A percentile compares a stretch with the other conserved stretches of the same genome.
These are phyloP conservation scores for Corythornis madagascariensis DNA, from an alignment of 2,113 vertebrate genomes.

Conservation along the genomic window DNA sequence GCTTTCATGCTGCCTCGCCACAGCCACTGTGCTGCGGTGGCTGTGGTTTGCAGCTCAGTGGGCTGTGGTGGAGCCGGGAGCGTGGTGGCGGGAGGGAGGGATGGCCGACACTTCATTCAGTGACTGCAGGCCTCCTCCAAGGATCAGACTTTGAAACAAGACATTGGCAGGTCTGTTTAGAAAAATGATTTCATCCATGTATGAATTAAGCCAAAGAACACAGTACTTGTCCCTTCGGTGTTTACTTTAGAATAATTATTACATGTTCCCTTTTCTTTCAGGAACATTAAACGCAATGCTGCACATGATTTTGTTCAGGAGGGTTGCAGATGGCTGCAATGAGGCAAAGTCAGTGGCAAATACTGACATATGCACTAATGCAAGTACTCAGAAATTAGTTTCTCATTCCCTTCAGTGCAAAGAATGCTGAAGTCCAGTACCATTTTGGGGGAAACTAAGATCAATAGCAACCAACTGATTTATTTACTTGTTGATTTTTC, in stretches of 20 bases:
- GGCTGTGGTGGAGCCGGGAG: neutral
- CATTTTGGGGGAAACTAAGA: neutral
- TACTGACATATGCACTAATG: conserved; percentile 39
- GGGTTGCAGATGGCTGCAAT: conserved; percentile 25
- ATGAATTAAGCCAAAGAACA: conserved; percentile 77
- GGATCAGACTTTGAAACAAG: conserved; percentile 74
- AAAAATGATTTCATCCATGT: conserved; percentile 77
- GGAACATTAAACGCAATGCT: conserved; percentile 76
- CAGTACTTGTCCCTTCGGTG: conserved; percentile 78
- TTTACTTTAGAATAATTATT: conserved; percentile 84
- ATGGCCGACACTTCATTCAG: conserved; percentile 63
- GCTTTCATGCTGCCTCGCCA: neutral
- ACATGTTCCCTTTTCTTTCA: conserved; percentile 78
- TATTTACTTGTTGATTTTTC: conserved; percentile 48
- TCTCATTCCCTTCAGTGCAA: neutral
- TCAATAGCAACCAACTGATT: conserved; percentile 48
- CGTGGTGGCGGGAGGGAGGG: neutral
- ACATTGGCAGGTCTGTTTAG: conserved; percentile 69
- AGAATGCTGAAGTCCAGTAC: conserved; percentile 23
- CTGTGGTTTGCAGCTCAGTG: neutral
- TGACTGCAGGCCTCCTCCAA: conserved; percentile 59
- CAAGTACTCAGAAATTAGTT: conserved; percentile 33
- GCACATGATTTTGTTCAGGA: conserved; percentile 67
- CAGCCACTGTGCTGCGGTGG: neutral
- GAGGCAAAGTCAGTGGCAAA: conserved; percentile 51